Evolutionary conservation across 1,140 invertebrate species (phyloP), one percentile per base, ranked within the genome.

Genomic region (Cydia pomonella): DNA sequence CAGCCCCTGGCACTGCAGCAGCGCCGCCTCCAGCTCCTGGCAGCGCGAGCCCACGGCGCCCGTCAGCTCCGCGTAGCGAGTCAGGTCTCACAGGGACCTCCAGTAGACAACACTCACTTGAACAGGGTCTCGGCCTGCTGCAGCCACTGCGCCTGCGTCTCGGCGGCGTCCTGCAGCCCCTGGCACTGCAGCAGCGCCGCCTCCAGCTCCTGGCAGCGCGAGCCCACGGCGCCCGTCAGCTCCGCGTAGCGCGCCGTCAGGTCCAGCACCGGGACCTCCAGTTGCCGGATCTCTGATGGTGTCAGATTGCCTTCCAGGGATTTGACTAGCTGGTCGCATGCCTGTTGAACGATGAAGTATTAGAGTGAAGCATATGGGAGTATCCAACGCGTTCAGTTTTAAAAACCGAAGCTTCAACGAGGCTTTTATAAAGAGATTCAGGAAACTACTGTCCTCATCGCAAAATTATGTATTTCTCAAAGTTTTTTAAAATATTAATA

Each of bases 101-200:
- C 21, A 99, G 93, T 50, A n/a, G n/a, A n/a, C n/a, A n/a, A n/a
- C n/a, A n/a, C n/a, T n/a, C n/a, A n/a, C n/a, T n/a, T n/a, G n/a
- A n/a, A n/a, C n/a, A n/a, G 95, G 78, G 95, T 96, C 86, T 99
- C 98, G 9, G 96, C 96, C 79, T 96, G 95, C 76, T 96, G 96
- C 41, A 99, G 92, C 98, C 98, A 99, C 64, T 94, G 90, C 5
- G 97, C 95, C 9, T 99, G 94, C 72, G 96, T 95, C 83, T 99
- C 97, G 0, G 99, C 93, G 9, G 97, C 97, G 88, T 98, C 97
- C 87, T 98, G 97, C 12, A 99, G 96, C n/a, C 97, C 98, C 92
- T 99, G 98, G 73, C 97, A 98, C 89, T 98, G 97, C 6, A 98
- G 95, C 41, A 99, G 93, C 0, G 98, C 97, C 0, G 96, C 97